Conservation (phyloP, 2,113 vertebrate genomes). For the Phalacrocorax pelagicus region DNA sequence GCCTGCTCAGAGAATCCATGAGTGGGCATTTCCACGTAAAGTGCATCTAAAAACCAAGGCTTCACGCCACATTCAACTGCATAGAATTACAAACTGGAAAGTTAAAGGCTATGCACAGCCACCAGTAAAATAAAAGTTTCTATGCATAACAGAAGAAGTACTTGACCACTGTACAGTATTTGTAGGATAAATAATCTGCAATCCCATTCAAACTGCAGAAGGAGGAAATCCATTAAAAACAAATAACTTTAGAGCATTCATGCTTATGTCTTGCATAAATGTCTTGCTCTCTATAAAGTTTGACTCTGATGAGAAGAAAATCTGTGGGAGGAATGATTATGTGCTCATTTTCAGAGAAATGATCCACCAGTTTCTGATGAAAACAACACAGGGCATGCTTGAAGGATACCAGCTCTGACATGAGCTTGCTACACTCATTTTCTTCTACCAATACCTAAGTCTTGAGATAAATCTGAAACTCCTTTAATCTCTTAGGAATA, state of each 20-base stretch:
- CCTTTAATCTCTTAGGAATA: neutral
- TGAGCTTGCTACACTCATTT: neutral
- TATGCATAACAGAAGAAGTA: neutral
- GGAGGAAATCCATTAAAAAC: neutral
- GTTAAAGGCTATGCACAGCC: neutral
- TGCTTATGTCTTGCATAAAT: neutral
- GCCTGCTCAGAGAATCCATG: neutral
- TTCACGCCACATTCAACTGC: neutral
- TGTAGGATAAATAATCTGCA: neutral
- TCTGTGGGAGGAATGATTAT: constrained; percentile 11
- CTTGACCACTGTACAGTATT: neutral
- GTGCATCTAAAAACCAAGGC: neutral
- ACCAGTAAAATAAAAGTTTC: neutral
- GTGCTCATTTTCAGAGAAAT: constrained; percentile 15
- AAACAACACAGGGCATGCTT: neutral
- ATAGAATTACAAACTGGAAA: neutral
- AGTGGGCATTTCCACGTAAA: neutral
- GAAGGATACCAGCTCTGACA: neutral
- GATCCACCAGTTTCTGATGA: neutral
- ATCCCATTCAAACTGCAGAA: neutral
- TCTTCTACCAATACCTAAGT: neutral
- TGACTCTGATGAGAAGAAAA: constrained; percentile 1
- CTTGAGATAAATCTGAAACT: neutral
- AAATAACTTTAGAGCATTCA: neutral
- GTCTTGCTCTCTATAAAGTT: neutral